Evolutionary conservation across 2,888 invertebrate species (phyloP).

Genomic region (Sphaeridia pumilis): DNA sequence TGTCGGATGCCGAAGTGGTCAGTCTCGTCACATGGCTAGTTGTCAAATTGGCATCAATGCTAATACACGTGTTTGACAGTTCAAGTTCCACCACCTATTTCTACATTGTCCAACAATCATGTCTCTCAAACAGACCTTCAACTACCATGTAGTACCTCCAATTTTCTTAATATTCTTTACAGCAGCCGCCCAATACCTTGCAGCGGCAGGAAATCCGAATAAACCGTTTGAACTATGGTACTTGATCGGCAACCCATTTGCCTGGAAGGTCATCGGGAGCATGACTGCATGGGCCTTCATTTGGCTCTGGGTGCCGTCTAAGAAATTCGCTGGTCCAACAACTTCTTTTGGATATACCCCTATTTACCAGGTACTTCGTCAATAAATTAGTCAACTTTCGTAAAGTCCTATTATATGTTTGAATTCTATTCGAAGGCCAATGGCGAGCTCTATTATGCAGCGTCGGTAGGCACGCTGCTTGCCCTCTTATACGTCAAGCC

Average conservation of each 20-base stretch:
- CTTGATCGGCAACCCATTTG: slow-evolving; percentile 37
- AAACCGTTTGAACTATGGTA: slow-evolving; percentile 24
- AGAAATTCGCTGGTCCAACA: slow-evolving; percentile 42
- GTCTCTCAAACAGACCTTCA: slow-evolving; percentile 12
- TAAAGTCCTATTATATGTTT: not conserved
- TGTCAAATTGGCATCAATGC: not conserved
- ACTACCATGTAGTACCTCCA: slow-evolving; percentile 38
- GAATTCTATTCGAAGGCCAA: slow-evolving; percentile 39
- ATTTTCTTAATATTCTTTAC: slow-evolving; percentile 39
- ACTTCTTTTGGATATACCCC: slow-evolving; percentile 44
- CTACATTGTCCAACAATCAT: not conserved
- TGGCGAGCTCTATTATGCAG: slow-evolving; percentile 44
- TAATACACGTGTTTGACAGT: not conserved
- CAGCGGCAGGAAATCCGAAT: slow-evolving; percentile 36
- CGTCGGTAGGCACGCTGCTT: slow-evolving; percentile 40
- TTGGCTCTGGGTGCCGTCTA: slow-evolving; percentile 40
- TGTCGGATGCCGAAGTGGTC: not conserved
- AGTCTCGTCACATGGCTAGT: too few species aligned
- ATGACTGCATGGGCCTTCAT: slow-evolving; percentile 41
- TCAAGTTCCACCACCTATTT: too few species aligned
- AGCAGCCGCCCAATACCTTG: slow-evolving; percentile 37
- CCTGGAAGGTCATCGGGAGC: slow-evolving; percentile 37
- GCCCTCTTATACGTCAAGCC: slow-evolving; percentile 38
- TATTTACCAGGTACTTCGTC: slow-evolving; percentile 36
- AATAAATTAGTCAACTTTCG: too few species aligned